A percentile compares a stretch with the other conserved stretches of the same genome.
Evolutionary conservation across 2,797 vertebrate species (phyloP).

Genomic region (Crocidura indochinensis): DNA sequence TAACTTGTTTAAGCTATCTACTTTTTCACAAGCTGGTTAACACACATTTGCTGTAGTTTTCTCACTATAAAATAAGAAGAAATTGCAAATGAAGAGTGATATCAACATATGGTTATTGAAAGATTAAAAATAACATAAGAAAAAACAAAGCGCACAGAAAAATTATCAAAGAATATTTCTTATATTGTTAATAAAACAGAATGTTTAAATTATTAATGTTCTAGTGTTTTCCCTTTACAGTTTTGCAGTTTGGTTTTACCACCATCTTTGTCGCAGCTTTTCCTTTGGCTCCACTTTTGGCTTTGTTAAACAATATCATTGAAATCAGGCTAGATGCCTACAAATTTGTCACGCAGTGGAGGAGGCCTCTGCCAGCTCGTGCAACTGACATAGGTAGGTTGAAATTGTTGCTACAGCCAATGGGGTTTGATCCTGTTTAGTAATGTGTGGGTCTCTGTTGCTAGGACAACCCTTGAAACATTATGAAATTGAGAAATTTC

Average conservation of each 20-base stretch:
- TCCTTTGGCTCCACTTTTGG: conserved; percentile 97
- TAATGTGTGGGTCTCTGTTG: background rate
- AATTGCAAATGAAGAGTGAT: background rate
- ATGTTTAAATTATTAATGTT: background rate
- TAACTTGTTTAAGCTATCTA: background rate
- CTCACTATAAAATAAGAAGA: background rate
- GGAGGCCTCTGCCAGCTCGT: conserved; percentile 97
- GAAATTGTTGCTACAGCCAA: conserved; percentile 94
- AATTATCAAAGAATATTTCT: background rate
- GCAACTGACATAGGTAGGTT: conserved; percentile 98
- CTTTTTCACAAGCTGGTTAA: conserved; percentile 24
- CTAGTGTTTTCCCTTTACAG: conserved; percentile 86
- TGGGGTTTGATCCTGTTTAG: background rate
- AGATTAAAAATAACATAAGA: background rate
- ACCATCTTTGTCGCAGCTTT: conserved; percentile 99
- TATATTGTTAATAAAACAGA: background rate
- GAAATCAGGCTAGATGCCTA: conserved; percentile 99
- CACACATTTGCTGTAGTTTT: background rate
- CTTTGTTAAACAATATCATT: conserved; percentile 99
- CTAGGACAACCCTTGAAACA: background rate
- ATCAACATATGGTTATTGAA: background rate
- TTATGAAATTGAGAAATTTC: background rate
- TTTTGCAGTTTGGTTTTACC: conserved; percentile 99
- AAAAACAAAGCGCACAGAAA: background rate
- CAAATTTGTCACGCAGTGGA: conserved; percentile 99